These are phyloP conservation scores for Ptilorrhoa leucosticta DNA, from an alignment of 2,113 vertebrate species.

Conservation along the genomic window DNA sequence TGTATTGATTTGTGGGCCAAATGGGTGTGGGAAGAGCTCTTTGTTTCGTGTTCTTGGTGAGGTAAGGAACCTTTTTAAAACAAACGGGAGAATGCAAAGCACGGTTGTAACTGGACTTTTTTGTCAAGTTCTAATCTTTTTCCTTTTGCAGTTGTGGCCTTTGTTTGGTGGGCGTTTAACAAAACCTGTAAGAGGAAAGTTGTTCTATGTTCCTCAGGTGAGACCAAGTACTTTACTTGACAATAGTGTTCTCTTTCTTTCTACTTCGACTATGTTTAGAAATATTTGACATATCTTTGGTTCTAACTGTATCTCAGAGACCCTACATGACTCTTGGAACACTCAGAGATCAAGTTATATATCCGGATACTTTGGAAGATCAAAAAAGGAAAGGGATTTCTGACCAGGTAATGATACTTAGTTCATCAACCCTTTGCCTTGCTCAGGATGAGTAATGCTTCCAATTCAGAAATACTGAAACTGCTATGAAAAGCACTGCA, in stretches of 20 bases:
- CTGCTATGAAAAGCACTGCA: not conserved
- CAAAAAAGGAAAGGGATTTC: slow-evolving; percentile 91
- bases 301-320: slow-evolving; percentile 75
- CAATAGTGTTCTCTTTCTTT: not conserved
- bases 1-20: slow-evolving; percentile 96
- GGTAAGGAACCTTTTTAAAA: slow-evolving; percentile 67
- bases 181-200: slow-evolving; percentile 93
- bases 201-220: slow-evolving; percentile 99
- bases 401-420: slow-evolving; percentile 78
- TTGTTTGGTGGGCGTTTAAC: slow-evolving; percentile 92
- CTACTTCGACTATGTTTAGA: not conserved
- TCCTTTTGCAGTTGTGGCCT: slow-evolving; percentile 86
- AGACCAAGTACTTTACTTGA: not conserved
- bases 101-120: not conserved
- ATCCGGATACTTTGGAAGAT: slow-evolving; percentile 90
- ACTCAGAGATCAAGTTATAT: slow-evolving; percentile 95
- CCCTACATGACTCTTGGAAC: slow-evolving; percentile 97
- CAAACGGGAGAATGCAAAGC: not conserved
- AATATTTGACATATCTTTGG: not conserved
- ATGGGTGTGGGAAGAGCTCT: slow-evolving; percentile 97
- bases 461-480: not conserved
- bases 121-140: not conserved
- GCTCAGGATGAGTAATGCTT: not conserved
- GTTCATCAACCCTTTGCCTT: not conserved
- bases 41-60: slow-evolving; percentile 95